Conservation (phyloP, 2,113 vertebrate genomes). For the Megalops atlanticus region DNA sequence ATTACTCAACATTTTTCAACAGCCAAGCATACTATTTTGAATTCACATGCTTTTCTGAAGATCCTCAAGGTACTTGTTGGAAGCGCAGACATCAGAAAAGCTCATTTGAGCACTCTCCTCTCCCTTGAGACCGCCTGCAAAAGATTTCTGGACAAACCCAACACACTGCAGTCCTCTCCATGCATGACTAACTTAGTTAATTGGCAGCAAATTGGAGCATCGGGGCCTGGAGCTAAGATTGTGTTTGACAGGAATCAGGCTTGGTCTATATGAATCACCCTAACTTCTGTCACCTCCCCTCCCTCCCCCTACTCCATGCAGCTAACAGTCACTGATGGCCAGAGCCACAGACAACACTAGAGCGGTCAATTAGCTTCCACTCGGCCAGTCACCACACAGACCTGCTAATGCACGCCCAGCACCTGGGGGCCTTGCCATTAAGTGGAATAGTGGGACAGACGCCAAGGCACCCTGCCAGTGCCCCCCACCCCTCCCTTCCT, state of each 20-base stretch:
- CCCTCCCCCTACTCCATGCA: conserved; percentile 3
- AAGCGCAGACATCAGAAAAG: not conserved
- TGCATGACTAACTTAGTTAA: conserved; percentile 33
- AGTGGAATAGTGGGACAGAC: conserved; percentile 2
- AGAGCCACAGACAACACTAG: not conserved
- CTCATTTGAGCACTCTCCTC: not conserved
- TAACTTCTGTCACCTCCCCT: conserved; percentile 1
- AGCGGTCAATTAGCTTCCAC: conserved; percentile 7
- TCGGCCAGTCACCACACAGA: not conserved
- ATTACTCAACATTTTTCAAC: too few species aligned
- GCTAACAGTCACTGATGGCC: not conserved
- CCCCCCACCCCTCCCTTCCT: too few species aligned
- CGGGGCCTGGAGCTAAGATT: not conserved
- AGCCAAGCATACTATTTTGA: not conserved
- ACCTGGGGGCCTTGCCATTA: conserved; percentile 16
- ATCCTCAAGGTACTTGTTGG: not conserved
- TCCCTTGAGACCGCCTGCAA: not conserved
- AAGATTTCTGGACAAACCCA: not conserved
- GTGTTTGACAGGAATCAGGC: conserved; percentile 20
- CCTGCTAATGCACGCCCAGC: not conserved
- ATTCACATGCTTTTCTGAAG: not conserved
- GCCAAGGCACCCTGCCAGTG: conserved; percentile 16
- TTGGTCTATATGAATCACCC: not conserved
- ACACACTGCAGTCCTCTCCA: not conserved
- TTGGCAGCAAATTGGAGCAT: conserved; percentile 26